phyloP scores from a whole-genome alignment of 1,140 invertebrate genomes.

The Scaptodrosophila lebanonensis region DNA sequence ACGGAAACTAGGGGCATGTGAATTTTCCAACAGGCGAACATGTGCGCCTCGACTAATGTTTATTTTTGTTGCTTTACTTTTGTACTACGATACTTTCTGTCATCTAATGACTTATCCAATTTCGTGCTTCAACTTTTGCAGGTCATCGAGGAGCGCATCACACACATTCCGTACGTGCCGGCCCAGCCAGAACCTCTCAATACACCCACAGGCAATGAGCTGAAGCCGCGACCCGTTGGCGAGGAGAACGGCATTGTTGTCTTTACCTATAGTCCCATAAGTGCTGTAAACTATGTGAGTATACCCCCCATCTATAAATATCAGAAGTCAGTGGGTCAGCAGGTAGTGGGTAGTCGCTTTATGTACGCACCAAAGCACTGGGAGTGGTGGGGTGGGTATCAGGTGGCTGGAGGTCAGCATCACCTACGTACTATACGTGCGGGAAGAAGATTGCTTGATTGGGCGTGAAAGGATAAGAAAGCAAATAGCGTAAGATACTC shows the following conservation, averaged over 20 bases:
- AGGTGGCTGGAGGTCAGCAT: too few species aligned
- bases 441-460: too few species aligned
- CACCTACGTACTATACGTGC: too few species aligned
- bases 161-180: slow-evolving; percentile 86
- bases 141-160: slow-evolving; percentile 89
- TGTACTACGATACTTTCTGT: slow-evolving; percentile 6
- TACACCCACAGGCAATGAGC: slow-evolving; percentile 84
- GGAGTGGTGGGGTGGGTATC: too few species aligned
- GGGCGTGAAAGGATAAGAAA: too few species aligned
- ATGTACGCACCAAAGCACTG: too few species aligned
- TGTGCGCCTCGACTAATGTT: neutral
- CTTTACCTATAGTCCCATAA: slow-evolving; percentile 91
- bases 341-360: too few species aligned
- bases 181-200: slow-evolving; percentile 89
- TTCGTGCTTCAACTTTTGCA: too few species aligned
- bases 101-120: too few species aligned
- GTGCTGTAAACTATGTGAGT: slow-evolving; percentile 92
- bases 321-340: too few species aligned
- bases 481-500: too few species aligned
- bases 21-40: neutral
- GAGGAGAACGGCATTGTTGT: slow-evolving; percentile 91
- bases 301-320: neutral
- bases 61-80: neutral
- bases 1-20: slow-evolving; percentile 11
- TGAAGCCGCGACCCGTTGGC: slow-evolving; percentile 88